Base-by-base conservation (phyloP, 2,797 vertebrate species). In the Lycodopsis pacificus region DNA sequence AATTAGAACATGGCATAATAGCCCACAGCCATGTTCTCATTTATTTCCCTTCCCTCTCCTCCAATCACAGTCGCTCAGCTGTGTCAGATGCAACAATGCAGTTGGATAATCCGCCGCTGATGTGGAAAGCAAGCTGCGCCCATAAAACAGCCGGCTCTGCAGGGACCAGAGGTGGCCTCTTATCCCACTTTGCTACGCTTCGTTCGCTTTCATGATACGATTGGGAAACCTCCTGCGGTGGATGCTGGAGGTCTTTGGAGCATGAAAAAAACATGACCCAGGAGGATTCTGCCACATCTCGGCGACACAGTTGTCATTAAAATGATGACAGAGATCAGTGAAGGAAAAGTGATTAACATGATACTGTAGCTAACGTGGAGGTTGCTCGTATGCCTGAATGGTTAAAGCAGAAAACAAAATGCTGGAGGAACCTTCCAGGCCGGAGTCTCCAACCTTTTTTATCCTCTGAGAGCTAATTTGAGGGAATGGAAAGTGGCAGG, bases 1-100 rank as follows among this genome's bases (percentile, higher is more conserved):
- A 89, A 90, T 83, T 82, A 86, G 72, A 86, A 77, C 61, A 61
- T 70, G 61, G 25, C 58, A 12, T 65, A 30, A 81, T 70, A 40
- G 80, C 82, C 81, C 36, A 44, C 64, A 84, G 89, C 61, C 72
- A 71, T 86, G 82, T 89, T 85, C 80, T 85, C 61, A 65, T 88
- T 80, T 82, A 61, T 82, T 68, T 51, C 54, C 65, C 62, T 65
- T 59, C 71, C 54, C 38, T 67, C 64, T 81, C 49, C 65, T 73
- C 17, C 7, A 0, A 54, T 48, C 42, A 51, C 54, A 73, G 66
- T 82, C 71, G 65, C 71, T 67, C 48, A 77, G 73, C 76, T 80
- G 80, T 72, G 78, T 69, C 25, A 71, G 48, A 75, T 67, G 61
- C 70, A 73, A 54, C 84, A 68, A 84, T 77, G 30, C 76, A 77